Evolutionary conservation across 2,888 invertebrate species (phyloP).

Genomic region (Heliconius erato): DNA sequence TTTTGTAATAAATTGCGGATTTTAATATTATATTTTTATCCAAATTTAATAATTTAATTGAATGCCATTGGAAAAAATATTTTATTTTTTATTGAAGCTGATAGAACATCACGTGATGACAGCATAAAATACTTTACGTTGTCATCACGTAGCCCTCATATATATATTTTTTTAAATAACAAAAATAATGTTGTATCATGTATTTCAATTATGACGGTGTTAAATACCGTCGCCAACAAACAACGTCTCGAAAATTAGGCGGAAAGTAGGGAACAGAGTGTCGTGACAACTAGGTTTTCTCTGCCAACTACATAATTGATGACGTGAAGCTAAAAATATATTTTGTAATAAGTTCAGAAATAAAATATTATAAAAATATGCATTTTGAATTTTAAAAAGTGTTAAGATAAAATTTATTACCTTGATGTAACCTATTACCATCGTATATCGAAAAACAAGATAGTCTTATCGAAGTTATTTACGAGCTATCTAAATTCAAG

Average conservation of each 20-base stretch:
- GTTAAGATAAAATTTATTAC: slow-evolving; percentile 12
- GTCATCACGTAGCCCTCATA: background rate
- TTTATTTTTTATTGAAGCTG: too few relatives aligned
- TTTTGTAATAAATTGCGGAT: background rate
- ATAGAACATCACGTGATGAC: too few relatives aligned
- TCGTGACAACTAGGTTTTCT: background rate
- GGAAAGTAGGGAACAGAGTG: background rate
- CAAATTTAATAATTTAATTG: background rate
- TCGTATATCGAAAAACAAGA: slow-evolving; percentile 40
- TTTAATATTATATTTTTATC: slow-evolving; percentile 8
- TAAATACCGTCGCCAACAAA: background rate
- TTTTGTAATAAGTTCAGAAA: background rate
- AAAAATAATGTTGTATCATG: background rate
- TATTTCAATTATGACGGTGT: background rate
- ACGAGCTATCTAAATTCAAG: slow-evolving; percentile 64
- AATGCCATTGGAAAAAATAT: background rate
- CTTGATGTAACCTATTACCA: background rate
- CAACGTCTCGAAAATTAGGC: background rate
- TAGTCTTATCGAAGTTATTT: slow-evolving; percentile 55
- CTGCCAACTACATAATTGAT: background rate
- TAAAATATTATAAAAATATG: background rate
- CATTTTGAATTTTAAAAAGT: background rate
- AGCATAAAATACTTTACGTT: background rate
- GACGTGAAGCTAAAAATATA: background rate
- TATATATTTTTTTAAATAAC: background rate